Percentiles rank a stretch among this genome's conserved stretches.
Conservation (phyloP, 2,797 vertebrate genomes). For the Cuniculus paca region DNA sequence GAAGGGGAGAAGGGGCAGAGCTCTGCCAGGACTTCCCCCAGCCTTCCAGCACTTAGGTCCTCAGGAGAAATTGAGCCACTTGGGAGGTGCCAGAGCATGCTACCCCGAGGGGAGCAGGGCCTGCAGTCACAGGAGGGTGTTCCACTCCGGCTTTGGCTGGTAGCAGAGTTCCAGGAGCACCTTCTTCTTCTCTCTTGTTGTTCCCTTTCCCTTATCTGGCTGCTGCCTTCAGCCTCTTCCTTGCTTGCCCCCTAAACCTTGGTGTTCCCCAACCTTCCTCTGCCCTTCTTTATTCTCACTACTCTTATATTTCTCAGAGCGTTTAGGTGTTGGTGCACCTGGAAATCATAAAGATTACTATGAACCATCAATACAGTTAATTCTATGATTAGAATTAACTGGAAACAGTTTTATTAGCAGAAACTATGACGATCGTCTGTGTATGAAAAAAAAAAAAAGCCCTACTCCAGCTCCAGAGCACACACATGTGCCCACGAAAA, state of each 20-base stretch:
- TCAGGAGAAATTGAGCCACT: background rate
- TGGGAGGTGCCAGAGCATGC: background rate
- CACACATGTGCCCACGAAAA: rapidly evolving
- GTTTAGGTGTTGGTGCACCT: background rate
- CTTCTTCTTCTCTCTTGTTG: background rate
- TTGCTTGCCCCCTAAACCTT: background rate
- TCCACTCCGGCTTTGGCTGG: background rate
- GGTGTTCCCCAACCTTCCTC: background rate
- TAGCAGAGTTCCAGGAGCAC: background rate
- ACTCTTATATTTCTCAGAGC: background rate
- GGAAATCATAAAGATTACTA: slow-evolving; percentile 33
- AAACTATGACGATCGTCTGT: slow-evolving; percentile 62
- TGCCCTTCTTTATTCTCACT: background rate
- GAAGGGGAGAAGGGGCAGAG: background rate
- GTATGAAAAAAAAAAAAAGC: background rate
- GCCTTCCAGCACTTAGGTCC: background rate
- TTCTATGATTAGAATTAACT: slow-evolving; percentile 33
- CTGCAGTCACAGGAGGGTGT: background rate
- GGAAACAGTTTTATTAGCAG: slow-evolving; percentile 72
- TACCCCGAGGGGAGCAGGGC: background rate
- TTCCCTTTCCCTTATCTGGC: background rate
- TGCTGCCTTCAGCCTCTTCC: background rate
- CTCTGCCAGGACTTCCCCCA: background rate
- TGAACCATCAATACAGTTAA: background rate
- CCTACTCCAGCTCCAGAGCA: background rate